Evolutionary conservation across 2,888 invertebrate species (phyloP).

Genomic region (Baccha elongata): DNA sequence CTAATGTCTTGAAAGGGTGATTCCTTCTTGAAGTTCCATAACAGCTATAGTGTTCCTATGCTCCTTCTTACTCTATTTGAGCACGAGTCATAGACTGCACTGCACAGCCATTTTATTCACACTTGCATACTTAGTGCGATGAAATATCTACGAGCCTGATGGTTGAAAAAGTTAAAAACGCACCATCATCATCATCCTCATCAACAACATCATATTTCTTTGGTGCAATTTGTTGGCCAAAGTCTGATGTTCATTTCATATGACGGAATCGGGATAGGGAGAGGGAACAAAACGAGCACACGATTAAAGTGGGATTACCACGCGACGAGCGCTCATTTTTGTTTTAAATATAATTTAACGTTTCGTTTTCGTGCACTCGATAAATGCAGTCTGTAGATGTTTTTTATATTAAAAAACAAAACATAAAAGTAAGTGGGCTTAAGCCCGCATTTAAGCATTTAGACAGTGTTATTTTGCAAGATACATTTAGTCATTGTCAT

Average conservation of each 20-base stretch:
- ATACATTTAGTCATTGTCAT: conserved; percentile 56
- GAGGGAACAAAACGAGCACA: conserved; percentile 6
- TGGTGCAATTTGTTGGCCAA: conserved; percentile 50
- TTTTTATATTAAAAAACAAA: background rate
- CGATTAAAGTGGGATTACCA: conserved; percentile 71
- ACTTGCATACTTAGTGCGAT: conserved; percentile 65
- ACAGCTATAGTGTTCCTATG: conserved; percentile 12
- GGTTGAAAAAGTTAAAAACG: conserved; percentile 50
- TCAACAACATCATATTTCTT: conserved; percentile 54
- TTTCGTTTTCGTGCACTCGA: conserved; percentile 34
- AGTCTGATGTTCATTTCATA: conserved; percentile 65
- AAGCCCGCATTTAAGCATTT: conserved; percentile 53
- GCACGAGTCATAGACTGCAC: conserved; percentile 28
- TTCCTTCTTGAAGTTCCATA: conserved; percentile 42
- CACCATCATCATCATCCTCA: conserved; percentile 51
- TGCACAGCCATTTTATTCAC: conserved; percentile 60
- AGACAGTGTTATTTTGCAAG: conserved; percentile 51
- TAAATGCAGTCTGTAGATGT: conserved; percentile 10
- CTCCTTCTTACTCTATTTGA: background rate
- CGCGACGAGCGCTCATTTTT: conserved; percentile 56
- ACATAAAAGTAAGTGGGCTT: conserved; percentile 49
- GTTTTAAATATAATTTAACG: conserved; percentile 67
- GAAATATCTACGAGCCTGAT: conserved; percentile 54
- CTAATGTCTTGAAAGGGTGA: conserved; percentile 19
- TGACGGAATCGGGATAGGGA: background rate